phyloP scores from a whole-genome alignment of 2,797 vertebrate species.

The Acrocephalus scirpaceus region DNA sequence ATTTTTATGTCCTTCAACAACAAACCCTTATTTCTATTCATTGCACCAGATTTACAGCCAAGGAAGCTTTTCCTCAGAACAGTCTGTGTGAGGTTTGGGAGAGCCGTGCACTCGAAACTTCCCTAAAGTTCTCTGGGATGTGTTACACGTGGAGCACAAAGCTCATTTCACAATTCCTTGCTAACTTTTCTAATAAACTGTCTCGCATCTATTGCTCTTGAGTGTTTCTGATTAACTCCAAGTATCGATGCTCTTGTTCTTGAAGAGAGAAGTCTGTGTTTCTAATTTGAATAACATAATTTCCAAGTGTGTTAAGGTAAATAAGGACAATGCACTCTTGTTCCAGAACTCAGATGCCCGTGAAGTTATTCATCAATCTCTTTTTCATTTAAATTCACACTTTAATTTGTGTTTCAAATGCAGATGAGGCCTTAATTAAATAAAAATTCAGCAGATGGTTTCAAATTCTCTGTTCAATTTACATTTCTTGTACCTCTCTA shows the following conservation, averaged over 20 bases:
- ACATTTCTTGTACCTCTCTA: slow-evolving; percentile 57
- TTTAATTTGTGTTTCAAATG: slow-evolving; percentile 70
- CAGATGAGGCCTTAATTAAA: slow-evolving; percentile 69
- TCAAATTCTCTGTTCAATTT: slow-evolving; percentile 56
- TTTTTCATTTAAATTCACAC: slow-evolving; percentile 68
- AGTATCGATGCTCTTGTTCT: slow-evolving; percentile 17
- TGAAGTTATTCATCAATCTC: slow-evolving; percentile 66
- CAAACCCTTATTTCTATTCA: neutral
- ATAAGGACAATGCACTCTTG: slow-evolving; percentile 49
- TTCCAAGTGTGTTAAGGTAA: slow-evolving; percentile 40
- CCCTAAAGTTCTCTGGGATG: slow-evolving; percentile 7
- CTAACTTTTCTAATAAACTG: neutral
- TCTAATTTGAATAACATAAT: slow-evolving; percentile 52
- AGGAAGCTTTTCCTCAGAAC: neutral
- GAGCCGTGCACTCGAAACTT: neutral
- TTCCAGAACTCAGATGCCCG: slow-evolving; percentile 25
- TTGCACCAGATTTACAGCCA: neutral
- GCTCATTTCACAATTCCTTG: slow-evolving; percentile 14
- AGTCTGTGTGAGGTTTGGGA: neutral
- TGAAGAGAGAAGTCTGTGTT: slow-evolving; percentile 30
- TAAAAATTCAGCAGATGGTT: slow-evolving; percentile 69
- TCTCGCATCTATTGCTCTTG: neutral
- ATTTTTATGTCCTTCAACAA: neutral
- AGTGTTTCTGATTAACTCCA: slow-evolving; percentile 48
- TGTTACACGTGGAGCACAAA: neutral